phyloP scores from a whole-genome alignment of 2,888 invertebrate species.

The Heliconius hortense region DNA sequence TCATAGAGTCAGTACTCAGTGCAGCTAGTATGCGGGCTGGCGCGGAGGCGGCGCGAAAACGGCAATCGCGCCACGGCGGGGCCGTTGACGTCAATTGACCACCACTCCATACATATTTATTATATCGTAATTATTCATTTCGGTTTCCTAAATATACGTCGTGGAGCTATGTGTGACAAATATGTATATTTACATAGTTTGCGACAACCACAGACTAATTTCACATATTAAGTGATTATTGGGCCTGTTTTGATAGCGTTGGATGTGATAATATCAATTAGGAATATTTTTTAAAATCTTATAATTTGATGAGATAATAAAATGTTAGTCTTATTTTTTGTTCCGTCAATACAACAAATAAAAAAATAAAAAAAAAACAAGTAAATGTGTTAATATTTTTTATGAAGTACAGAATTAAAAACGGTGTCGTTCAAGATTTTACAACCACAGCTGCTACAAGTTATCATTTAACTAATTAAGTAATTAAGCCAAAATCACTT shows the following conservation, averaged over 20 bases:
- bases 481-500: neutral
- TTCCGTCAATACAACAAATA: neutral
- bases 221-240: neutral
- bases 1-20: constrained; percentile 4
- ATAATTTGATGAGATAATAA: neutral
- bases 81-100: constrained; percentile 52
- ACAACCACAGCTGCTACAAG: neutral
- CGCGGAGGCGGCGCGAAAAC: constrained; percentile 4
- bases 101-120: constrained; percentile 50
- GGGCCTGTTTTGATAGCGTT: neutral
- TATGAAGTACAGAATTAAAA: neutral
- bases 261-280: neutral
- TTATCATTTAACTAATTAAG: neutral
- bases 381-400: neutral
- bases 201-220: constrained; percentile 24
- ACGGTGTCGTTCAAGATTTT: neutral
- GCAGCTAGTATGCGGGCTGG: constrained; percentile 10
- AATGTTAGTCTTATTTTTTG: neutral
- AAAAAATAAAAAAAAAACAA: neutral
- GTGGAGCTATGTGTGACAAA: constrained; percentile 41
- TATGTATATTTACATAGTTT: constrained; percentile 43
- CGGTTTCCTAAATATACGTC: constrained; percentile 45
- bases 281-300: neutral
- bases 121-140: constrained; percentile 49
- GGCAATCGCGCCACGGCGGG: constrained; percentile 30